A percentile compares a stretch with the other conserved stretches of the same genome.
phyloP scores from a whole-genome alignment of 1,140 invertebrate genomes.

The Hyposmocoma kahamanoa region DNA sequence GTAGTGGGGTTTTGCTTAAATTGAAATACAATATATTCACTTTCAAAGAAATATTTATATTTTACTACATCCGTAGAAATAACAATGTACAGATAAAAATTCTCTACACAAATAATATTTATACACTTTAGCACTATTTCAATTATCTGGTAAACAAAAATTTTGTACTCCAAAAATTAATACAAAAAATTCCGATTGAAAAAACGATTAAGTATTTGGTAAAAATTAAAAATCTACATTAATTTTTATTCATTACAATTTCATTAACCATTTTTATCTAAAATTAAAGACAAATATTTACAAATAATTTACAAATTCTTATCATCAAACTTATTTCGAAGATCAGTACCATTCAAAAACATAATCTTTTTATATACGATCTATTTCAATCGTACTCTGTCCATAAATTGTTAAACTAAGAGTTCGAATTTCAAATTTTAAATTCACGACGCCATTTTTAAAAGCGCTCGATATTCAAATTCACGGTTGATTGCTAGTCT shows the following conservation, averaged over 20 bases:
- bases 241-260: conserved; percentile 16
- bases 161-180: conserved; percentile 9
- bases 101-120: conserved; percentile 15
- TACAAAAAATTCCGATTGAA: conserved; percentile 1
- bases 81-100: conserved; percentile 40
- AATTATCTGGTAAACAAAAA: conserved; percentile 3
- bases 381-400: too few species aligned
- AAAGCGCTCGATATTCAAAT: neutral
- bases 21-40: conserved; percentile 27
- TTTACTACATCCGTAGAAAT: conserved; percentile 51
- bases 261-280: conserved; percentile 6
- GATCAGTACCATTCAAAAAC: neutral
- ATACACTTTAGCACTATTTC: neutral
- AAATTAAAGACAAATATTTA: conserved; percentile 27
- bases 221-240: conserved; percentile 15
- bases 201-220: conserved; percentile 17
- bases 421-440: too few species aligned
- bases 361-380: neutral
- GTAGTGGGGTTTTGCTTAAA: too few species aligned
- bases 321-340: neutral
- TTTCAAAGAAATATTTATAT: conserved; percentile 34
- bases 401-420: too few species aligned
- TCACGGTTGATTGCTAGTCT: conserved; percentile 23
- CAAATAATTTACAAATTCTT: conserved; percentile 28
- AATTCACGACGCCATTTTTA: too few species aligned